Evolutionary conservation across 2,888 invertebrate species (phyloP), one percentile per base, ranked within the genome.

Genomic region (Hydrotaea diabolus): DNA sequence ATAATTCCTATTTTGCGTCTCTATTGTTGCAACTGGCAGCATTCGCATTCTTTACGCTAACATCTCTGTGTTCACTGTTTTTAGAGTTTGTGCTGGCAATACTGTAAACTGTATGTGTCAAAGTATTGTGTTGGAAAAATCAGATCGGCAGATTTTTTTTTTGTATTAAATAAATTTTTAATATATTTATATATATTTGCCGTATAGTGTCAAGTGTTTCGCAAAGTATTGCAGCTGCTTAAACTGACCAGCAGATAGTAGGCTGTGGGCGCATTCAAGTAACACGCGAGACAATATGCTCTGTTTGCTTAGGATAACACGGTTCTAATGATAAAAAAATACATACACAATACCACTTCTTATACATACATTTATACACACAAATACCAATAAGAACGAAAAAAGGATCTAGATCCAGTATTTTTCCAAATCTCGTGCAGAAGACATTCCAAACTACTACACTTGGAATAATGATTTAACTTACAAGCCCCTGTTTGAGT

Each of bases 291-390:
- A 26, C 4, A 26, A 55, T 55, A 13, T 59, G 59, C 15, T 69
- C 46, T 19, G 43, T 46, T 13, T 46, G n/a, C 69, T 69, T 46
- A 69, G 69, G 69, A 69, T 69, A 69, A 46, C 43, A 23, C 23
- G 17, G 69, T 66, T 69, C 43, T 69, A 69, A 69, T 66, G 69
- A 21, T 69, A 69, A 69, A 43, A n/a, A 66, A 69, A 69, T 69
- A 69, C 46, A 69, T 69, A 69, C 69, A 69, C 69, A 46, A 46
- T 19, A 23, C 39, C 9, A 19, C 13, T 19, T 43, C 19, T 17
- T 39, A 69, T 46, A 69, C 69, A 69, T n/a, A n/a, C 66, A 66
- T 66, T 66, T 19, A 46, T 69, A 23, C 43, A 46, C 13, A 69
- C 46, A 46, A 21, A 11, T 15, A 13, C 13, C 21, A 17, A 17